These are phyloP conservation scores for Solea senegalensis DNA, from an alignment of 2,113 vertebrate genomes.

Conservation along the genomic window DNA sequence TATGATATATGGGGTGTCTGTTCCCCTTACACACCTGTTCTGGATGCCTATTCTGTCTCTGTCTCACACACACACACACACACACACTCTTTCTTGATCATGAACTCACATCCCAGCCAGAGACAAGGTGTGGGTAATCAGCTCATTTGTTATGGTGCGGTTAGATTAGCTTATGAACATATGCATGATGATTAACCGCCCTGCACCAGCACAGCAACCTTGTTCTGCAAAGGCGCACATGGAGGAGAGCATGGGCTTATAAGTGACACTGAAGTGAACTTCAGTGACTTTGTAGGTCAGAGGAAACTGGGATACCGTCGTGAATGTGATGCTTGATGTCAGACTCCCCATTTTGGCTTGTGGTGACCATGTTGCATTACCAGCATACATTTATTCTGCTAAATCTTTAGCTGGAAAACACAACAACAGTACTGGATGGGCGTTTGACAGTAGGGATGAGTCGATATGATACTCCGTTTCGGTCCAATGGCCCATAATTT, in stretches of 20 bases:
- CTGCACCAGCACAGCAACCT: slow-evolving; percentile 58
- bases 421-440: too few species aligned
- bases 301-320: background rate
- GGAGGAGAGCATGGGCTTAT: slow-evolving; percentile 23
- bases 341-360: too few species aligned
- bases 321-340: too few species aligned
- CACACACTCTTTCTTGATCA: background rate
- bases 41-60: slow-evolving; percentile 49
- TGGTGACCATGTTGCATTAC: too few species aligned
- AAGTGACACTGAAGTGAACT: slow-evolving; percentile 36
- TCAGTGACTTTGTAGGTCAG: slow-evolving; percentile 57
- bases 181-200: slow-evolving; percentile 68
- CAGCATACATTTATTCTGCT: too few species aligned
- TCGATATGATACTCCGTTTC: too few species aligned
- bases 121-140: slow-evolving; percentile 70
- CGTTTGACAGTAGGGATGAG: too few species aligned
- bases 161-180: slow-evolving; percentile 67
- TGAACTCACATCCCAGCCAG: slow-evolving; percentile 18
- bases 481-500: too few species aligned
- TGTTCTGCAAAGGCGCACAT: slow-evolving; percentile 53
- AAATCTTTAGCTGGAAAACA: too few species aligned
- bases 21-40: slow-evolving; percentile 63
- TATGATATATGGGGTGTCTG: slow-evolving; percentile 69
- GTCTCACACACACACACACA: slow-evolving; percentile 26
- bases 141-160: slow-evolving; percentile 72